Evolutionary conservation across 2,797 vertebrate genomes (phyloP), one percentile per base, ranked within the genome.

Genomic region (Labroides dimidiatus): DNA sequence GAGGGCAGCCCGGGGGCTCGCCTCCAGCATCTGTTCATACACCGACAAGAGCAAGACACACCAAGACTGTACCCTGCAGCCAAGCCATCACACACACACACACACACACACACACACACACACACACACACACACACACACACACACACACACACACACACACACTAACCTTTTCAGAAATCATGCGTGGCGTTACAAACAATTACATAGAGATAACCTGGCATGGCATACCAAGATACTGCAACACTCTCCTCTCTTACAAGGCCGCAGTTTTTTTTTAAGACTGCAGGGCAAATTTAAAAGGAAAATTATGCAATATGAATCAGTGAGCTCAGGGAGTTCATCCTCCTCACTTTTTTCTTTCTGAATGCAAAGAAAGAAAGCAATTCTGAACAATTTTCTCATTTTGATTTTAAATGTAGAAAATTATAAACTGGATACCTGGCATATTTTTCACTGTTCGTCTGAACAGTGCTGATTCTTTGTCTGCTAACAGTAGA

Each of bases 11-110:
- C 79, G 65, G 55, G 86, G 92, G 86, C 88, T 88, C 51, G 92
- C 93, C 91, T 91, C 62, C 76, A 87, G 92, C 90, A 86, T 85
- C 87, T 93, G 92, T 90, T 94, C 90, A 82, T 89, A 94, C 92
- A 93, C 86, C 65, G 82, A 86, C 91, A 89, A 79, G 86, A 87
- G 91, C 91, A 89, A 92, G 90, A 90, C 89, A 89, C 86, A 80
- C 80, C 69, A 70, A 85, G 87, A 81, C 77, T 86, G 73, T 88
- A 87, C 84, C 90, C 91, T 89, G 82, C 69, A 91, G 90, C 89
- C 59, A 80, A 68, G 74, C 81, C 72, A 71, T 77, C 64, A 78
- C 58, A 76, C 75, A 75, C 72, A 58, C 76, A 20, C 69, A 39
- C 67, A 56, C 74, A 39, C 55, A 45, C 69, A 60, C 69, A 37